phyloP scores from a whole-genome alignment of 2,797 vertebrate species.

The Heterohyrax brucei region DNA sequence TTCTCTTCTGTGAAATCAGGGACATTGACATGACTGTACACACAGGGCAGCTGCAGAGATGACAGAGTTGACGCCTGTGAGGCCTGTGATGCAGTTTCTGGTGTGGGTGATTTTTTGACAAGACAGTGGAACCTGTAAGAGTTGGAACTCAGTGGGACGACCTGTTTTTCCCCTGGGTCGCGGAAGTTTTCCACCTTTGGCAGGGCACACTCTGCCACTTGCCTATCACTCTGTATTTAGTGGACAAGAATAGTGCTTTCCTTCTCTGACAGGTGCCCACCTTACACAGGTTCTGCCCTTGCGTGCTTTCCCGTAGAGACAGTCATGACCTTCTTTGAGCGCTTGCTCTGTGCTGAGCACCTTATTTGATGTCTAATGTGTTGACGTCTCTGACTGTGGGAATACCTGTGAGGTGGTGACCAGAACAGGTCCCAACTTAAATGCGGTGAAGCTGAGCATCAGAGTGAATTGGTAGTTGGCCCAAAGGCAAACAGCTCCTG shows the following conservation, averaged over 20 bases:
- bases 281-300: too few relatives aligned
- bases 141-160: too few relatives aligned
- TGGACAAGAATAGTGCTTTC: too few relatives aligned
- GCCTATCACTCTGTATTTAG: too few relatives aligned
- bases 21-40: neutral
- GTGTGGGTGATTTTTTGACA: neutral
- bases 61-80: neutral
- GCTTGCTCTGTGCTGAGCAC: neutral
- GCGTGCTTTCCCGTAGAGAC: too few relatives aligned
- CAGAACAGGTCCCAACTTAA: neutral
- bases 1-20: neutral
- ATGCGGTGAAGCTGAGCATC: neutral
- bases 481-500: neutral
- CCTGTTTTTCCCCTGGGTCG: too few relatives aligned
- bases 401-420: neutral
- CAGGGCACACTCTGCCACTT: too few relatives aligned
- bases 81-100: neutral
- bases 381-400: neutral
- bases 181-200: too few relatives aligned
- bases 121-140: too few relatives aligned
- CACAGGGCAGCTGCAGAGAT: fast-evolving
- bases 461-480: neutral
- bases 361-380: neutral
- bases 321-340: neutral
- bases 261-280: too few relatives aligned